Conservation (phyloP, 2,888 invertebrate genomes). For the Elegia similella region DNA sequence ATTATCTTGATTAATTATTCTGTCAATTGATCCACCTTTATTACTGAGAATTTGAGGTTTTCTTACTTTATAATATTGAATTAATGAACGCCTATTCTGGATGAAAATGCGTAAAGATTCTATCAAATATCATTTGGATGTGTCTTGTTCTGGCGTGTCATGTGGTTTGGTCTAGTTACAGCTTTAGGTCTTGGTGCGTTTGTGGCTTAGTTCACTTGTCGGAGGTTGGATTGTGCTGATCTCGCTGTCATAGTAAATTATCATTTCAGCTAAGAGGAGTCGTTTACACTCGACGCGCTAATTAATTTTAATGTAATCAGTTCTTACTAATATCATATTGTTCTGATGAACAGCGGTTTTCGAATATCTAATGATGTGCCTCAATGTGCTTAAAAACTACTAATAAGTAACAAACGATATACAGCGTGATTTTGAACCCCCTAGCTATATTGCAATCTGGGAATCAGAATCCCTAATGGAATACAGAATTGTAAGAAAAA, state of each 20-base stretch:
- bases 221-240: slow-evolving; percentile 25
- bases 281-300: slow-evolving; percentile 1
- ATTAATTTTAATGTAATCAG: neutral
- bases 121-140: neutral
- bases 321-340: neutral
- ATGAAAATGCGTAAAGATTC: neutral
- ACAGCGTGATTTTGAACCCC: too few relatives aligned
- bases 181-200: slow-evolving; percentile 46
- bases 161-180: slow-evolving; percentile 41
- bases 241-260: neutral
- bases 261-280: neutral
- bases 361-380: too few relatives aligned
- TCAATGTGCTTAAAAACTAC: too few relatives aligned
- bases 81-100: neutral
- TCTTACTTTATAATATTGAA: too few relatives aligned
- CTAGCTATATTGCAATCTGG: too few relatives aligned
- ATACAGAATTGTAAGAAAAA: too few relatives aligned
- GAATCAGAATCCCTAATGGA: too few relatives aligned
- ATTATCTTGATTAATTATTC: too few relatives aligned
- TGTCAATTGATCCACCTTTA: too few relatives aligned
- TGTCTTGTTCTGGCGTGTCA: slow-evolving; percentile 27
- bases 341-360: too few relatives aligned
- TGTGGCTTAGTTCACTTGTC: slow-evolving; percentile 35
- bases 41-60: too few relatives aligned
- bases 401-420: too few relatives aligned